Evolutionary conservation across 2,888 invertebrate genomes (phyloP).

Genomic region (Mimas tiliae): DNA sequence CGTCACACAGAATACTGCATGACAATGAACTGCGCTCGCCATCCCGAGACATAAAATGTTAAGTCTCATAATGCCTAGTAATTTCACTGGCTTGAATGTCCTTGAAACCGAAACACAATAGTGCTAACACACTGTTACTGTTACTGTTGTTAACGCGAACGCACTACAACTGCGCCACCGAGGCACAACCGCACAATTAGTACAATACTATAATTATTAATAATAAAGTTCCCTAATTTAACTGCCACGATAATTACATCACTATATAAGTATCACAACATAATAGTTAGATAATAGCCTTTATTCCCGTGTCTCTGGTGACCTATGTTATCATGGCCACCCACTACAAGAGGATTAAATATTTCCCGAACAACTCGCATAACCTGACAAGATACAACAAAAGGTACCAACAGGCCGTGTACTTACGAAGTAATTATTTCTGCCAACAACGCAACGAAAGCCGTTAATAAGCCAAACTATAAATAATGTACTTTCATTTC

Average conservation of each 20-base stretch:
- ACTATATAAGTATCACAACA: neutral
- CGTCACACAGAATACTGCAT: too few relatives aligned
- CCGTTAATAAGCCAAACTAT: slow-evolving; percentile 30
- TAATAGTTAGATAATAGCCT: neutral
- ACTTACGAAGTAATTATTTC: slow-evolving; percentile 28
- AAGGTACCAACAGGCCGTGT: slow-evolving; percentile 10
- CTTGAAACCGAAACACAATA: too few relatives aligned
- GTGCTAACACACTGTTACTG: too few relatives aligned
- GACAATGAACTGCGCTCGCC: too few relatives aligned
- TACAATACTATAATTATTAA: neutral
- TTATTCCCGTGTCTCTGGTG: slow-evolving; percentile 17
- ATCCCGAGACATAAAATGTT: too few relatives aligned
- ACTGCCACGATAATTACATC: neutral
- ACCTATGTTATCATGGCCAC: slow-evolving; percentile 19
- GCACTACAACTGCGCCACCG: too few relatives aligned
- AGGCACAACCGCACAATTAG: too few relatives aligned
- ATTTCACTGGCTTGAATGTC: too few relatives aligned
- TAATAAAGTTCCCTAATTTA: neutral
- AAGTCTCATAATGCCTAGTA: too few relatives aligned
- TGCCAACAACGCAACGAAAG: slow-evolving; percentile 19
- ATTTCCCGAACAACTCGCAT: slow-evolving; percentile 10
- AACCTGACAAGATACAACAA: slow-evolving; percentile 15
- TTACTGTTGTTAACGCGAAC: too few relatives aligned
- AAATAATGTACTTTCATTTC: slow-evolving; percentile 30
- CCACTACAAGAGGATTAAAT: slow-evolving; percentile 20